Evolutionary conservation across 2,888 invertebrate species (phyloP), one percentile per base, ranked within the genome.

Genomic region (Plagodis pulveraria): DNA sequence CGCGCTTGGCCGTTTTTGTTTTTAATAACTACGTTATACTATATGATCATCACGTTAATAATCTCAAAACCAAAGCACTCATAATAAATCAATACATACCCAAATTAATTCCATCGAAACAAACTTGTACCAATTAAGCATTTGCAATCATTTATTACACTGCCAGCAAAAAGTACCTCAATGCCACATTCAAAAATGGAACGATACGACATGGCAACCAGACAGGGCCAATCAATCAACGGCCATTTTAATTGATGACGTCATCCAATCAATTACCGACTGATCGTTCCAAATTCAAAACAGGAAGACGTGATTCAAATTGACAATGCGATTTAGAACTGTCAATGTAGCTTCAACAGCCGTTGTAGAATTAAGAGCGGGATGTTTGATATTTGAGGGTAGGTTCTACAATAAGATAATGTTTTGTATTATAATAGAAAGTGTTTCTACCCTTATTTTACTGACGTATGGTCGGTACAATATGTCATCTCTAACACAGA

Each of bases 231-330:
- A 81, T 83, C 82, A 80, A 81, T 82, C 81, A 82, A 72, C 71
- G 72, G 66, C 72, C 8, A 70, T 74, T 78, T 77, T 74, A 77
- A 80, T 76, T 75, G 76, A 77, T 80, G 72, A 75, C 79, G 71
- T 80, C 80, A 81, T 70, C 71, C 65, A 69, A 78, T 77, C 78
- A 77, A 80, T 82, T 76, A 78, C 55, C 67, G 11, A 51, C 52
- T 56, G 69, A 70, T 66, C 69, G 70, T 65, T 70, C 71, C 63
- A 65, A 71, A 77, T 77, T 72, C 71, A 72, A 78, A 79, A 75
- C 74, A 77, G 80, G 77, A 78, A 77, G 68, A 56, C 63, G 63
- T 59, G 59, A 49, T 58, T 53, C 40, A 45, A 56, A 56, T 61
- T 52, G 56, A 56, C 49, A 56, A 61, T 42, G 52, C 52, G 56